Conservation (phyloP, 1,140 invertebrate genomes). For the Chymomyza costata region DNA sequence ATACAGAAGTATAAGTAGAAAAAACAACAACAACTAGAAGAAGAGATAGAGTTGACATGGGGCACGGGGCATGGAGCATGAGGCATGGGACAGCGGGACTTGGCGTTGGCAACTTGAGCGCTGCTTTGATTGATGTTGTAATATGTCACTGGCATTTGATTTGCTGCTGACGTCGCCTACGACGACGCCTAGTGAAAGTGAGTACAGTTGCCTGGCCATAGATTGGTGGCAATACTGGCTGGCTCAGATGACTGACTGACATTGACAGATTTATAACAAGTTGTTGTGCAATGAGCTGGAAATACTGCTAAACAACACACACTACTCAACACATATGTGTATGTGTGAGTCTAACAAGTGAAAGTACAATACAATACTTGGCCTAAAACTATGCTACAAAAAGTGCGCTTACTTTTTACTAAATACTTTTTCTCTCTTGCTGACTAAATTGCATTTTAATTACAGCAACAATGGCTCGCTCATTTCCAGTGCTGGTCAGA, state of each 20-base stretch:
- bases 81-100: neutral
- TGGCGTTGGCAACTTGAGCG: slow-evolving; percentile 32
- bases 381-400: slow-evolving; percentile 1
- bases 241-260: neutral
- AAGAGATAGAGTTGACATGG: neutral
- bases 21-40: slow-evolving; percentile 6
- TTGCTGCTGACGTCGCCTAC: slow-evolving; percentile 12
- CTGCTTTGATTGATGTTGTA: slow-evolving; percentile 58
- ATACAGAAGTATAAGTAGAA: slow-evolving; percentile 1
- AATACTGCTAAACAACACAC: neutral
- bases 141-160: slow-evolving; percentile 68
- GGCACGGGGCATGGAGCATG: neutral
- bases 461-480: neutral
- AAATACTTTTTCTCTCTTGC: neutral
- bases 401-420: neutral
- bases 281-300: slow-evolving; percentile 13
- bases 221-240: neutral
- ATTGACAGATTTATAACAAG: slow-evolving; percentile 27
- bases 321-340: neutral
- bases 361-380: slow-evolving; percentile 5
- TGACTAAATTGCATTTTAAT: neutral
- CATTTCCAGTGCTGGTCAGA: too few relatives aligned
- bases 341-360: slow-evolving; percentile 12
- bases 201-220: too few relatives aligned
- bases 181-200: neutral